Conservation (phyloP, 2,113 vertebrate species). For the Cyanoderma ruficeps region DNA sequence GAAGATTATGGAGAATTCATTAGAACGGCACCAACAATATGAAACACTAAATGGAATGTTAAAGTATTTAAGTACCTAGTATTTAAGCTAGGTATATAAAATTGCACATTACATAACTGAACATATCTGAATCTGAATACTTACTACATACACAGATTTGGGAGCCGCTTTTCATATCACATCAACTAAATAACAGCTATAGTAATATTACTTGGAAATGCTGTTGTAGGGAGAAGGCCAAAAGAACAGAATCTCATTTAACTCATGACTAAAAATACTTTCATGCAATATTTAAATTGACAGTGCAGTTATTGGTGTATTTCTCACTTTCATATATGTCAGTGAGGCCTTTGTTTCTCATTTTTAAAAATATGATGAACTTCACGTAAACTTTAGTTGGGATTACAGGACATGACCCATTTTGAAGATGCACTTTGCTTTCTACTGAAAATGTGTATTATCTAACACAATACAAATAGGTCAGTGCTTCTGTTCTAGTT, state of each 20-base stretch:
- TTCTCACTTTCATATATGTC: neutral
- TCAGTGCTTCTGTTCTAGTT: slow-evolving; percentile 50
- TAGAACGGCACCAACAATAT: neutral
- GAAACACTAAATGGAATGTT: neutral
- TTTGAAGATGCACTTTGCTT: slow-evolving; percentile 17
- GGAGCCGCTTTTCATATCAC: neutral
- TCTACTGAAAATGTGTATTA: neutral
- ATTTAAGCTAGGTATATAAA: neutral
- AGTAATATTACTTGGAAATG: neutral
- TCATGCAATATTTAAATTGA: neutral
- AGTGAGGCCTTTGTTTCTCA: neutral
- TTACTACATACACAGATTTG: neutral
- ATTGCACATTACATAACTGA: neutral
- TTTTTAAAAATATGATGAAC: slow-evolving; percentile 40
- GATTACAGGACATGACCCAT: slow-evolving; percentile 34
- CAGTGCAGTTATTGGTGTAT: neutral
- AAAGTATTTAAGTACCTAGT: too few relatives aligned
- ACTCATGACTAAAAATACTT: neutral
- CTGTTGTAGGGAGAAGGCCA: neutral
- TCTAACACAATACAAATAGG: slow-evolving; percentile 52
- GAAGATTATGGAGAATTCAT: neutral
- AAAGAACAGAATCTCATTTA: neutral
- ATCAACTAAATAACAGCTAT: neutral
- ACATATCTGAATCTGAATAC: neutral
- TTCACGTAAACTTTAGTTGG: slow-evolving; percentile 23